Conservation (phyloP, 2,888 invertebrate species). For the Cartodere bifasciata region DNA sequence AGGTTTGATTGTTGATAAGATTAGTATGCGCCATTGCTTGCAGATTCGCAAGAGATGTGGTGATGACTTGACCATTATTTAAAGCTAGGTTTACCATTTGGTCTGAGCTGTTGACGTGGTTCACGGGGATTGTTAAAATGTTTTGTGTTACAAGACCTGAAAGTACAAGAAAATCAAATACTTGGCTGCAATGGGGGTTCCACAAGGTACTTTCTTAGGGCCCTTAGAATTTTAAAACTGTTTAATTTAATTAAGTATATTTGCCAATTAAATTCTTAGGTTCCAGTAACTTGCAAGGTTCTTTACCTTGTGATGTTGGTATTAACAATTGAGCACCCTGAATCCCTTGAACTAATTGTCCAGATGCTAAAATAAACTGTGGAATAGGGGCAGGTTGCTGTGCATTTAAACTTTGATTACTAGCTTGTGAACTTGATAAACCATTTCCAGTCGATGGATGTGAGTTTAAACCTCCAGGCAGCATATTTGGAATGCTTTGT, state of each 20-base stretch:
- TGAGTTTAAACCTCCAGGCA: conserved; percentile 17
- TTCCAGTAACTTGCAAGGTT: background rate
- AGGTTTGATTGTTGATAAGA: conserved; percentile 34
- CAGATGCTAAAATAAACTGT: conserved; percentile 81
- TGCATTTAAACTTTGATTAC: conserved; percentile 44
- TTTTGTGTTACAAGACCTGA: conserved; percentile 90
- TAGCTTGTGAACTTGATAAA: conserved; percentile 22
- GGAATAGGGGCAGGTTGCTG: conserved; percentile 66
- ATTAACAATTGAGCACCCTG: conserved; percentile 90
- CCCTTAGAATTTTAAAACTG: conserved; percentile 3
- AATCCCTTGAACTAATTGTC: conserved; percentile 83
- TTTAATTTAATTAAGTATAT: conserved; percentile 2
- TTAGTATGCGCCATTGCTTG: conserved; percentile 66
- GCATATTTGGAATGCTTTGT: conserved; percentile 18
- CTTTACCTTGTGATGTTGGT: conserved; percentile 84
- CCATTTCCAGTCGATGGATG: conserved; percentile 16
- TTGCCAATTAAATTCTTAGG: background rate
- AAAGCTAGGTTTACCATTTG: conserved; percentile 69
- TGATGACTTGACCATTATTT: conserved; percentile 76
- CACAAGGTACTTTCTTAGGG: no score
- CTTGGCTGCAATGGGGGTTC: no score
- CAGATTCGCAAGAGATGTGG: conserved; percentile 68
- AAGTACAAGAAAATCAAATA: conserved; percentile 10
- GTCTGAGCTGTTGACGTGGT: conserved; percentile 62
- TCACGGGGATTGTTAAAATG: conserved; percentile 88